These are phyloP conservation scores for Drosophila meridiana DNA, from an alignment of 2,888 invertebrate species.

Conservation along the genomic window DNA sequence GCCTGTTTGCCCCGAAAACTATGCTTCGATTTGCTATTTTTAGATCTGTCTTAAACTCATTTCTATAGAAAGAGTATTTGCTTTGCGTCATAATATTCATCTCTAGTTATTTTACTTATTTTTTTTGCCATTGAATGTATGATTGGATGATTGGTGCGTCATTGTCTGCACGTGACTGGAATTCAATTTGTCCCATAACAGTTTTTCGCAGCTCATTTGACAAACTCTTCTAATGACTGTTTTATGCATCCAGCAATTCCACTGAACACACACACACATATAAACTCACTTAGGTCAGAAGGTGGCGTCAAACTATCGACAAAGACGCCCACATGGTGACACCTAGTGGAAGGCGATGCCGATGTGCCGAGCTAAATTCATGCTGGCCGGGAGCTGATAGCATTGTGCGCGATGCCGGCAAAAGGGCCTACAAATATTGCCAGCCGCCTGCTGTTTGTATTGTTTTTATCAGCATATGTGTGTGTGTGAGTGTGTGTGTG, in stretches of 20 bases:
- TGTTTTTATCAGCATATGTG: conserved; percentile 35
- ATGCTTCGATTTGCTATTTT: not conserved
- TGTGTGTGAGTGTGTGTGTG: conserved; percentile 18
- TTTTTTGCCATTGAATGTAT: conserved; percentile 14
- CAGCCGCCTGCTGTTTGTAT: conserved; percentile 46
- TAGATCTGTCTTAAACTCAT: not conserved
- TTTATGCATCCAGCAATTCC: conserved; percentile 43
- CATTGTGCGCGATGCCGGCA: conserved; percentile 37
- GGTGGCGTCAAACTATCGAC: conserved; percentile 35
- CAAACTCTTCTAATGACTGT: conserved; percentile 63
- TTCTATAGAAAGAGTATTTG: not conserved
- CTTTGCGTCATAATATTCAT: not conserved
- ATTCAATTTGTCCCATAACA: conserved; percentile 57
- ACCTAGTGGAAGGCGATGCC: conserved; percentile 30
- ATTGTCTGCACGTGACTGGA: conserved; percentile 69
- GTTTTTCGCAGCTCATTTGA: conserved; percentile 62
- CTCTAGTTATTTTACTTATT: conserved; percentile 4
- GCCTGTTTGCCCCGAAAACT: not conserved
- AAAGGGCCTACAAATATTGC: conserved; percentile 61
- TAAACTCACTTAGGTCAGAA: conserved; percentile 12
- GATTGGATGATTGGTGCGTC: conserved; percentile 74
- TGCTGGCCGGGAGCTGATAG: conserved; percentile 27
- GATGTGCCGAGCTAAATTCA: conserved; percentile 34
- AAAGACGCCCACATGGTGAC: conserved; percentile 26
- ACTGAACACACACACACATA: not conserved